These are phyloP conservation scores for Drosophila mayri DNA, from an alignment of 1,140 invertebrate genomes.

Conservation along the genomic window DNA sequence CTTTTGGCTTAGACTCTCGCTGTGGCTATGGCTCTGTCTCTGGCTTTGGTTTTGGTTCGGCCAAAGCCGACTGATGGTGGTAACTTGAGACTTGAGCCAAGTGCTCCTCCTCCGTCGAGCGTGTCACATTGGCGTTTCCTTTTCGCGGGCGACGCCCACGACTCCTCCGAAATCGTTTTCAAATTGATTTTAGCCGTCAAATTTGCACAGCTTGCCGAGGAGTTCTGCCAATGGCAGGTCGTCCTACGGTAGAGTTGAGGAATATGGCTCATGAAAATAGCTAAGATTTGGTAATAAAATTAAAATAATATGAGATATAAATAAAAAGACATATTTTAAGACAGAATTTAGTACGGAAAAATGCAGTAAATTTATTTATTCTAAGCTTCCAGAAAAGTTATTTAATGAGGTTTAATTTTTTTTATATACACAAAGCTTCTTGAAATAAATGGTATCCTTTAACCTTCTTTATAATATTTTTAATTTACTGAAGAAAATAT, in stretches of 20 bases:
- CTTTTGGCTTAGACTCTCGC: conserved; percentile 26
- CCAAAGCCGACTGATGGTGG: conserved; percentile 22
- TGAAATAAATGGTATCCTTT: too few relatives aligned
- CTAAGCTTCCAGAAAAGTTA: too few relatives aligned
- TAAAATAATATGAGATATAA: not conserved
- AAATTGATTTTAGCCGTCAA: conserved; percentile 82
- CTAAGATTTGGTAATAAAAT: not conserved
- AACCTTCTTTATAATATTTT: too few relatives aligned
- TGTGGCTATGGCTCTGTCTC: not conserved
- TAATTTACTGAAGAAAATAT: not conserved
- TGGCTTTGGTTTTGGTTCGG: conserved; percentile 4
- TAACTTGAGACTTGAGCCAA: conserved; percentile 51
- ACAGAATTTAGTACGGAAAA: too few relatives aligned
- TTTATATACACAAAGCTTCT: not conserved
- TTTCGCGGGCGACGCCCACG: conserved; percentile 73
- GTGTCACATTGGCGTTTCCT: conserved; percentile 83
- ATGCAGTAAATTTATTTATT: too few relatives aligned
- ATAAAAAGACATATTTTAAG: too few relatives aligned
- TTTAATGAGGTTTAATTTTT: not conserved
- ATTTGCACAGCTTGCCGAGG: conserved; percentile 70
- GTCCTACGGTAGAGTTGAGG: conserved; percentile 3
- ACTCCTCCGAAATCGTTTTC: conserved; percentile 76
- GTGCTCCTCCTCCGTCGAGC: conserved; percentile 60
- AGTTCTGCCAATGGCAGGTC: conserved; percentile 42
- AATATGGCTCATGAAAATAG: not conserved